Conservation (phyloP, 2,113 vertebrate species). For the Pyxicephalus adspersus region DNA sequence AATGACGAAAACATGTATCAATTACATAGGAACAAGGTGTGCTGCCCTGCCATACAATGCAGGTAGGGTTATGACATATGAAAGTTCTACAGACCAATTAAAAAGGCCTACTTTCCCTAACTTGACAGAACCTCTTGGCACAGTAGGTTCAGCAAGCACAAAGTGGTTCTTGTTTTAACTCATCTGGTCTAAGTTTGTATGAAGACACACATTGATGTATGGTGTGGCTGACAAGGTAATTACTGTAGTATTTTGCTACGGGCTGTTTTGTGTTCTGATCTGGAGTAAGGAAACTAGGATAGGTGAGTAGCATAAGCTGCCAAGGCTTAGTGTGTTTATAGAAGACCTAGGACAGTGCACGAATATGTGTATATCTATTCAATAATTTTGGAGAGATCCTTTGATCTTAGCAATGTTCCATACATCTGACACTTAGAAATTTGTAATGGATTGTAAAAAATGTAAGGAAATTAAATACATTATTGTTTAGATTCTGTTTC, state of each 20-base stretch:
- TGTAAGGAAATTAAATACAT: too few relatives aligned
- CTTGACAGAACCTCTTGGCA: not conserved
- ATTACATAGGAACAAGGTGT: not conserved
- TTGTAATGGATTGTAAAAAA: too few relatives aligned
- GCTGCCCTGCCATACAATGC: not conserved
- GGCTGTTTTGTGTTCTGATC: slow-evolving; percentile 49
- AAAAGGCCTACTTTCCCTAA: not conserved
- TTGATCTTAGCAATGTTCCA: not conserved
- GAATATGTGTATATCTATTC: not conserved
- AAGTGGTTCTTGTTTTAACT: slow-evolving; percentile 25
- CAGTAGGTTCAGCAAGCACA: not conserved
- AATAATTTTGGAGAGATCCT: not conserved
- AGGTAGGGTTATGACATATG: not conserved
- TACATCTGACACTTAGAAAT: not conserved
- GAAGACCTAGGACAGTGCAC: slow-evolving; percentile 5
- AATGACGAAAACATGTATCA: too few relatives aligned
- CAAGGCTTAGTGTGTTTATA: slow-evolving; percentile 19
- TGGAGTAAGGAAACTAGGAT: slow-evolving; percentile 21
- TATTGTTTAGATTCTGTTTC: too few relatives aligned
- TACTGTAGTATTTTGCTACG: slow-evolving; percentile 49
- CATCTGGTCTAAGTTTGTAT: slow-evolving; percentile 30
- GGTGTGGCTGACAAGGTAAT: slow-evolving; percentile 43
- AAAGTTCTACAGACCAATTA: not conserved
- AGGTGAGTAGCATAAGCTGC: slow-evolving; percentile 1
- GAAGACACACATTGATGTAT: slow-evolving; percentile 48